Evolutionary conservation across 2,113 vertebrate species (phyloP), one percentile per base, ranked within the genome.

Genomic region (Chaetops frenatus): DNA sequence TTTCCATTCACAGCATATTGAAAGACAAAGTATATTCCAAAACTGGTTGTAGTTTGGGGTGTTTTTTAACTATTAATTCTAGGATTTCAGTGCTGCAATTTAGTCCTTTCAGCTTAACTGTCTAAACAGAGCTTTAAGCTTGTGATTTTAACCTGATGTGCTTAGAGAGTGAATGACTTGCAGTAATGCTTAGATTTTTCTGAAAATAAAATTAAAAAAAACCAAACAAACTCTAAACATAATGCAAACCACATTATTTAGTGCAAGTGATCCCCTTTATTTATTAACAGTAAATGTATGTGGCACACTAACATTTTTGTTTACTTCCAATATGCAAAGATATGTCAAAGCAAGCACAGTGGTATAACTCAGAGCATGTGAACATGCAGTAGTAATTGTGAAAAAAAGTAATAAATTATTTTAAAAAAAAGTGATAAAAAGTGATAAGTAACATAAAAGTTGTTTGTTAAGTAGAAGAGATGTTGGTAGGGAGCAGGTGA

Each of bases 191-290:
- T 28, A 33, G 4, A 3, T 66, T 51, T 74, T 47, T 44, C 8
- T 15, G 9, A 35, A 51, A 38, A 11, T 11, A 50, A 25, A 44
- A n/a, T 12, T 15, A 16, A 9, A 17, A 27, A 35, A 10, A 1
- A 0, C 3, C 3, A 33, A 56, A 24, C 6, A 51, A 48, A 4
- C 4, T 5, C 5, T 12, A 69, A 76, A 29, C 9, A 13, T 5
- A 60, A 35, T 2, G 2, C 4, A 67, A 64, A 7, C 4, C 20
- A 40, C 7, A 24, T 65, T 70, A n/a, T 18, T 47, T 38, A 38
- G 6, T 42, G 8, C 7, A 35, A 53, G 12, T 19, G 7, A 19
- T 54, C 8, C 8, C 11, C 11, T 60, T 64, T 38, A 62, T 35
- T 86, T 58, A 31, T 31, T 67, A 42, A 2, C 5, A 40, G 19